phyloP scores from a whole-genome alignment of 1,140 invertebrate genomes.

The Brachionus rubens region DNA sequence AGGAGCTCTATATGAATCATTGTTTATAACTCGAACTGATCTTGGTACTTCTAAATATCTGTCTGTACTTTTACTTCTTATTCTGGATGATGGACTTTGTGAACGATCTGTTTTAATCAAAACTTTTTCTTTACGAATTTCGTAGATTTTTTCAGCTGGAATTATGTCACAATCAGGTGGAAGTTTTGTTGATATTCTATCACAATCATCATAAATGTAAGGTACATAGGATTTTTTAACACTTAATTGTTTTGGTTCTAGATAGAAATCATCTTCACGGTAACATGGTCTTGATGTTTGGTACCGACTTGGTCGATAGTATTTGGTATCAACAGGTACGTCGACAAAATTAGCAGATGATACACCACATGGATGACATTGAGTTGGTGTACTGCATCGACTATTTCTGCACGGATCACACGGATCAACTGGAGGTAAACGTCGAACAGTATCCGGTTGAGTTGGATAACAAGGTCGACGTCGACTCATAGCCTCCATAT shows the following conservation, averaged over 20 bases:
- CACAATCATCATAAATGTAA: conserved; percentile 11
- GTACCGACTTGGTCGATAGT: conserved; percentile 6
- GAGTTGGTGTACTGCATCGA: conserved; percentile 13
- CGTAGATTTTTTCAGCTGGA: conserved; percentile 33
- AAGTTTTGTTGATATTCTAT: not conserved
- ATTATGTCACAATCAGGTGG: not conserved
- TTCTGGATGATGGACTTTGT: not conserved
- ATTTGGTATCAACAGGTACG: conserved; percentile 14
- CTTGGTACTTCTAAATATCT: conserved; percentile 35
- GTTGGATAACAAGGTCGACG: not conserved
- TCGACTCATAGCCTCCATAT: not conserved
- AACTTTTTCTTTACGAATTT: conserved; percentile 45
- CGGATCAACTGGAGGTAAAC: not conserved
- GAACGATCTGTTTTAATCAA: conserved; percentile 15
- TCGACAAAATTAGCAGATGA: not conserved
- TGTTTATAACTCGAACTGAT: conserved; percentile 15
- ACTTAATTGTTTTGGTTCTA: not conserved
- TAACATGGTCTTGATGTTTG: not conserved
- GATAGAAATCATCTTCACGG: not conserved
- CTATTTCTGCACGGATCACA: conserved; percentile 7
- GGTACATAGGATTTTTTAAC: not conserved
- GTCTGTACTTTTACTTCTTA: conserved; percentile 39
- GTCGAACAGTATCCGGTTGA: not conserved
- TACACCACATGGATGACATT: not conserved
- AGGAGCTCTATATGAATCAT: not conserved